Evolutionary conservation across 1,140 invertebrate species (phyloP).

Genomic region (Ceratitis capitata): DNA sequence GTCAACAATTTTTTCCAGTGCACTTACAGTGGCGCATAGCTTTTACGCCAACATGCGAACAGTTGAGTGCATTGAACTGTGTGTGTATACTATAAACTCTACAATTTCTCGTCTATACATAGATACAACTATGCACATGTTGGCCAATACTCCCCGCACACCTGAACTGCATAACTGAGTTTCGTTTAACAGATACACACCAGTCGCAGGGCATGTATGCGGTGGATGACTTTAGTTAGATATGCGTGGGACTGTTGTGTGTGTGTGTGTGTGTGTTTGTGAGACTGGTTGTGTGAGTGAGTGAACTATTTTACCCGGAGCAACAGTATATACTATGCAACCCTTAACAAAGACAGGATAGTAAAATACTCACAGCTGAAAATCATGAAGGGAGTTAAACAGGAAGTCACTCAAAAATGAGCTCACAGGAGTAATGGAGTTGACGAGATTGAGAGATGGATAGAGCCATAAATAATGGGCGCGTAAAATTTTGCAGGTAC

Average conservation of each 20-base stretch:
- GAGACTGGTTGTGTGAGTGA: not conserved
- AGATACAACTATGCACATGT: not conserved
- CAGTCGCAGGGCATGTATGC: not conserved
- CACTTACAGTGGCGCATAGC: not conserved
- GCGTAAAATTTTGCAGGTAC: slow-evolving; percentile 4
- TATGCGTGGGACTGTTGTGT: not conserved
- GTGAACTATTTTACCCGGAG: not conserved
- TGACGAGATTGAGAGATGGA: not conserved
- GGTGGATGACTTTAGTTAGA: not conserved
- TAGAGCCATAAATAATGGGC: not conserved
- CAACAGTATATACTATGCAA: not conserved
- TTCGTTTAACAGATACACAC: not conserved
- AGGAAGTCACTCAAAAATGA: not conserved
- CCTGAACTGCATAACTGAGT: slow-evolving; percentile 7
- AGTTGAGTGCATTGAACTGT: slow-evolving; percentile 26
- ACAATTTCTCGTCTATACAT: not conserved
- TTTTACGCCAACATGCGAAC: not conserved
- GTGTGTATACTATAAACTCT: slow-evolving; percentile 24
- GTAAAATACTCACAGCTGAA: not conserved
- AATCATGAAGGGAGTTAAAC: not conserved
- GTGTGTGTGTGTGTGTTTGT: not conserved
- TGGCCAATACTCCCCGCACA: not conserved
- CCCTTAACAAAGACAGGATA: not conserved
- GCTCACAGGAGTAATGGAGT: not conserved
- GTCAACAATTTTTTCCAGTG: not conserved